Percentiles rank a stretch among this genome's conserved stretches.
Evolutionary conservation across 2,888 invertebrate genomes (phyloP).

Genomic region (Philereme transversata): DNA sequence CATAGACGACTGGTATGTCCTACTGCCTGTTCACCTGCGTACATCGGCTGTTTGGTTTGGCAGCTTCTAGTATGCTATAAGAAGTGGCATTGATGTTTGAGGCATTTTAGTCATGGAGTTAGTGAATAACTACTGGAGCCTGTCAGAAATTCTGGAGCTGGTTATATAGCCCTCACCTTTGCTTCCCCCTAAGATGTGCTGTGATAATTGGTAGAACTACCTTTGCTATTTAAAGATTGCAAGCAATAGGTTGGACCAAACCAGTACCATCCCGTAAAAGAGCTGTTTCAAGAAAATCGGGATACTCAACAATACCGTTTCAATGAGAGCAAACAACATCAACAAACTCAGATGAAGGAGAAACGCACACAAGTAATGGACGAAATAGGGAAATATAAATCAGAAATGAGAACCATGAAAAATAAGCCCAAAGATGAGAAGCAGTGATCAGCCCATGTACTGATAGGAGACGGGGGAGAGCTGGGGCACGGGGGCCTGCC

Average conservation of each 20-base stretch:
- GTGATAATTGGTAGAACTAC: slow-evolving; percentile 96
- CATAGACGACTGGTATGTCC: slow-evolving; percentile 98
- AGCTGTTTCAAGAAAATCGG: slow-evolving; percentile 85
- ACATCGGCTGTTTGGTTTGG: slow-evolving; percentile 96
- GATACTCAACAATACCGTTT: slow-evolving; percentile 85
- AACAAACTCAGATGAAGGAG: slow-evolving; percentile 71
- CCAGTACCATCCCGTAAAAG: slow-evolving; percentile 89
- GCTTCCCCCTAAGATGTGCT: slow-evolving; percentile 95
- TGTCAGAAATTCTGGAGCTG: slow-evolving; percentile 91
- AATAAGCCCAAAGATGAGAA: slow-evolving; percentile 48
- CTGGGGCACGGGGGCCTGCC: slow-evolving; percentile 90
- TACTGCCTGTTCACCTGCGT: slow-evolving; percentile 95
- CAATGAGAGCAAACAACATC: slow-evolving; percentile 80
- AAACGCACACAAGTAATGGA: slow-evolving; percentile 76
- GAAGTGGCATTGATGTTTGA: slow-evolving; percentile 96
- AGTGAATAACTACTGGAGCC: slow-evolving; percentile 91
- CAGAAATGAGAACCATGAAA: slow-evolving; percentile 77
- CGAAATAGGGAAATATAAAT: slow-evolving; percentile 78
- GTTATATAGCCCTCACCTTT: slow-evolving; percentile 95
- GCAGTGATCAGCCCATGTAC: slow-evolving; percentile 88
- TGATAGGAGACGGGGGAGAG: slow-evolving; percentile 93
- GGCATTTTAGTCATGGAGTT: slow-evolving; percentile 88
- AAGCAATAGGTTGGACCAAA: slow-evolving; percentile 91
- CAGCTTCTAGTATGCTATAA: slow-evolving; percentile 92
- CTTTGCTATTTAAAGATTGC: slow-evolving; percentile 91